Conservation (phyloP, 2,797 vertebrate species). For the Neosilurus hyrtlii region DNA sequence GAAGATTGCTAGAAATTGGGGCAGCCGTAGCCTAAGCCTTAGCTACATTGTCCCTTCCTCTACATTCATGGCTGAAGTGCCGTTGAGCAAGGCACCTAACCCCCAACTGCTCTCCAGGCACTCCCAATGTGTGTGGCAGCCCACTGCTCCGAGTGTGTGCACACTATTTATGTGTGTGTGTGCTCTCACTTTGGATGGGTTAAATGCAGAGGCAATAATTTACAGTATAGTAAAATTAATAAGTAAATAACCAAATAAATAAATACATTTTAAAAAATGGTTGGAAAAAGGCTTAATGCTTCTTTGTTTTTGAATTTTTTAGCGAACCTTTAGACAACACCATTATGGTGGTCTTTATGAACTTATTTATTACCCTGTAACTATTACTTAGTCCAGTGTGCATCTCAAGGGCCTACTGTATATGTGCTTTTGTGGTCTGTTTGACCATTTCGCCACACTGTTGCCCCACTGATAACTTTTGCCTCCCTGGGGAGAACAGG, state of each 20-base stretch:
- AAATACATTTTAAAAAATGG: not conserved
- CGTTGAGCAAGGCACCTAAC: too few species aligned
- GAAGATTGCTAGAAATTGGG: not conserved
- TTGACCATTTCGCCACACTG: conserved; percentile 42
- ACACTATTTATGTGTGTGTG: too few species aligned
- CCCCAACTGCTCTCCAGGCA: too few species aligned
- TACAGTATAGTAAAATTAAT: too few species aligned
- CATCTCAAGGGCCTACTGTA: not conserved
- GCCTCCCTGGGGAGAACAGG: conserved; percentile 65
- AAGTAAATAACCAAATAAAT: too few species aligned
- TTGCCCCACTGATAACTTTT: conserved; percentile 46
- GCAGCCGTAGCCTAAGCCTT: too few species aligned
- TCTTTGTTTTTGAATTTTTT: not conserved
- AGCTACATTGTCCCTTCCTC: too few species aligned
- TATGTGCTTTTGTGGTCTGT: conserved; percentile 29
- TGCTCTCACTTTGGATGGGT: too few species aligned
- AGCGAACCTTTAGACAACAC: not conserved
- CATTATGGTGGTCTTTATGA: not conserved
- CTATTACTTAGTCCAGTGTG: not conserved
- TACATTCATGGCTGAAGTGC: too few species aligned
- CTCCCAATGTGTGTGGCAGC: too few species aligned
- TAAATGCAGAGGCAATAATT: too few species aligned
- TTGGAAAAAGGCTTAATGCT: not conserved
- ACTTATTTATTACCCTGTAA: conserved; percentile 7
- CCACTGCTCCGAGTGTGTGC: too few species aligned